These are phyloP conservation scores for Oryzias dopingdopingensis DNA, from an alignment of 2,797 vertebrate species.

Conservation along the genomic window DNA sequence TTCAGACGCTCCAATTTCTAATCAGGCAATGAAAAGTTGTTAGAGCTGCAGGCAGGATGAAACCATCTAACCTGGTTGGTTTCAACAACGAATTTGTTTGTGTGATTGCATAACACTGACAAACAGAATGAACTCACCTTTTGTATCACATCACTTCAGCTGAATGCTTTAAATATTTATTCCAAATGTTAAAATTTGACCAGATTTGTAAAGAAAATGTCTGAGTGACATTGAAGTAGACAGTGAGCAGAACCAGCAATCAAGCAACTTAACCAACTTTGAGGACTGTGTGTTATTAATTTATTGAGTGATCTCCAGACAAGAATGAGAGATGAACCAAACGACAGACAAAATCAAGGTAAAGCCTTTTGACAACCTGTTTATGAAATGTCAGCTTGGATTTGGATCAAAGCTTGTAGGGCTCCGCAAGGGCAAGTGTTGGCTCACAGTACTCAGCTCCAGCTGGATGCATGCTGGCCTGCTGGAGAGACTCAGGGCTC, in stretches of 20 bases:
- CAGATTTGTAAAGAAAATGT: constrained; percentile 19
- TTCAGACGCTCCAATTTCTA: constrained; percentile 32
- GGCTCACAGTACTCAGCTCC: constrained; percentile 26
- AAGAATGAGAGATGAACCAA: constrained; percentile 58
- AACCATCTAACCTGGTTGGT: constrained; percentile 32
- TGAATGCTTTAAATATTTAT: not conserved
- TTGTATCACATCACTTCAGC: not conserved
- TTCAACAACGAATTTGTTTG: constrained; percentile 21
- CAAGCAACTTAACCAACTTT: constrained; percentile 12
- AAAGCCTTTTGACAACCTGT: constrained; percentile 74
- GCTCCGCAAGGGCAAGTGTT: constrained; percentile 36
- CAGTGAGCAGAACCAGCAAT: constrained; percentile 15
- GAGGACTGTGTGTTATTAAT: constrained; percentile 62
- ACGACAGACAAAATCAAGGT: constrained; percentile 71
- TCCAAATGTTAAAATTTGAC: constrained; percentile 2
- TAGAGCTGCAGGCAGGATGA: constrained; percentile 33
- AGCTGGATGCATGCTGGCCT: constrained; percentile 14
- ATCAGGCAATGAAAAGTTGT: constrained; percentile 31
- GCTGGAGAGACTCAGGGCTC: constrained; percentile 8
- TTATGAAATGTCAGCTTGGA: constrained; percentile 73
- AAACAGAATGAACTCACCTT: not conserved
- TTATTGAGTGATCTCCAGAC: constrained; percentile 54
- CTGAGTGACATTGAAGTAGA: constrained; percentile 11
- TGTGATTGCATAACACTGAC: constrained; percentile 3
- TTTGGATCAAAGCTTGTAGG: constrained; percentile 62